These are phyloP conservation scores for Channa argus DNA, from an alignment of 2,113 vertebrate species.

Conservation along the genomic window DNA sequence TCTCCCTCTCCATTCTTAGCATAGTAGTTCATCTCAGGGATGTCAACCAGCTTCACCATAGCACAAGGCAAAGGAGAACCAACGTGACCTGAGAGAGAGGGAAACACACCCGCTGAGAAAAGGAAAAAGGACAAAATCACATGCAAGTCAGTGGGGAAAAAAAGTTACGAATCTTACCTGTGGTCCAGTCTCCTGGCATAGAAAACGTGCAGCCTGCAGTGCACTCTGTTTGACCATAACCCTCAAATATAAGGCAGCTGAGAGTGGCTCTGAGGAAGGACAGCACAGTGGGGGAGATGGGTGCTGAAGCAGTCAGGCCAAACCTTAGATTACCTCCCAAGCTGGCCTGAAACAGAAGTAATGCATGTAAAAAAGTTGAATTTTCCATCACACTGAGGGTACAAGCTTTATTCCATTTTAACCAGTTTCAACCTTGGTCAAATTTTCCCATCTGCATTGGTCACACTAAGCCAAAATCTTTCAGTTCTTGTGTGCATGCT, in stretches of 20 bases:
- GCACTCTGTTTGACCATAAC: constrained; percentile 87
- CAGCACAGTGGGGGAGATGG: constrained; percentile 84
- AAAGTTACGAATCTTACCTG: constrained; percentile 67
- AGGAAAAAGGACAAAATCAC: background rate
- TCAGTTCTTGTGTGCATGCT: constrained; percentile 31
- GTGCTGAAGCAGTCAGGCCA: constrained; percentile 83
- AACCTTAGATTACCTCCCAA: constrained; percentile 84
- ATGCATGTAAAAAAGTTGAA: background rate
- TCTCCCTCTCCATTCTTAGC: constrained; percentile 82
- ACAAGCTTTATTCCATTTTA: constrained; percentile 26
- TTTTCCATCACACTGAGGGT: constrained; percentile 1
- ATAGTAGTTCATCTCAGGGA: constrained; percentile 85
- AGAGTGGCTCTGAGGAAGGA: constrained; percentile 85
- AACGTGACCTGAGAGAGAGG: constrained; percentile 79
- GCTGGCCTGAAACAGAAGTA: constrained; percentile 69
- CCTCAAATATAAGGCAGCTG: constrained; percentile 86
- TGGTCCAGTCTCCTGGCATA: constrained; percentile 84
- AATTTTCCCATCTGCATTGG: constrained; percentile 61
- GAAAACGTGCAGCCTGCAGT: constrained; percentile 87
- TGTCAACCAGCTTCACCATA: constrained; percentile 82
- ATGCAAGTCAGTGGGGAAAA: background rate
- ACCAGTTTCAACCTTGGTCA: constrained; percentile 45
- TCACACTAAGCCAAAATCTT: constrained; percentile 45
- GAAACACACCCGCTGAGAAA: constrained; percentile 13
- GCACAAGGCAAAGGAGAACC: constrained; percentile 83